Evolutionary conservation across 1,140 invertebrate species (phyloP).

Genomic region (Geopemphigus sp.): DNA sequence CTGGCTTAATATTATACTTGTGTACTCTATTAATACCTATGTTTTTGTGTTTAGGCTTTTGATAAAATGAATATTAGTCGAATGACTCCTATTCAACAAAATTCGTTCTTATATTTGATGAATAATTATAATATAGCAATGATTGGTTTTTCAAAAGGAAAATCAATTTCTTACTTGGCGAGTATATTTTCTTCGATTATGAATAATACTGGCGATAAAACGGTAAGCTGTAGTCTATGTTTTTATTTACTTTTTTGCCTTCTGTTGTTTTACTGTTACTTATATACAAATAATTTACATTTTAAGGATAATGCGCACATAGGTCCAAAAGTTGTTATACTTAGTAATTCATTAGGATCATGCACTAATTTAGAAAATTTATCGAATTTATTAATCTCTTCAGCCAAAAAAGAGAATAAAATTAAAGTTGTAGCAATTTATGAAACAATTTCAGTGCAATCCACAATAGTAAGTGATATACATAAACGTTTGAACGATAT

Average conservation of each 20-base stretch:
- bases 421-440: conserved; percentile 10
- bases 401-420: not conserved
- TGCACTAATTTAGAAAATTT: not conserved
- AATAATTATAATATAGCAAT: conserved; percentile 20
- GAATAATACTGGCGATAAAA: not conserved
- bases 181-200: conserved; percentile 26
- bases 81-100: conserved; percentile 33
- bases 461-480: conserved; percentile 14
- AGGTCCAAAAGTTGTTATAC: conserved; percentile 27
- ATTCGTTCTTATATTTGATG: conserved; percentile 22
- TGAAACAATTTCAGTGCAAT: conserved; percentile 4
- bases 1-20: too few species aligned
- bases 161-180: conserved; percentile 31
- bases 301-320: not conserved
- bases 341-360: conserved; percentile 31
- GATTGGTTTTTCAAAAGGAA: conserved; percentile 40
- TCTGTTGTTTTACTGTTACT: not conserved
- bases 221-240: not conserved
- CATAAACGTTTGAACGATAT: not conserved
- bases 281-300: not conserved
- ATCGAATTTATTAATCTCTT: not conserved
- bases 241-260: not conserved
- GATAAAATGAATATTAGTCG: conserved; percentile 2
- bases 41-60: not conserved
- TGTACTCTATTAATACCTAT: not conserved